Base-by-base conservation (phyloP, 2,113 vertebrate genomes). In the Carollia perspicillata region DNA sequence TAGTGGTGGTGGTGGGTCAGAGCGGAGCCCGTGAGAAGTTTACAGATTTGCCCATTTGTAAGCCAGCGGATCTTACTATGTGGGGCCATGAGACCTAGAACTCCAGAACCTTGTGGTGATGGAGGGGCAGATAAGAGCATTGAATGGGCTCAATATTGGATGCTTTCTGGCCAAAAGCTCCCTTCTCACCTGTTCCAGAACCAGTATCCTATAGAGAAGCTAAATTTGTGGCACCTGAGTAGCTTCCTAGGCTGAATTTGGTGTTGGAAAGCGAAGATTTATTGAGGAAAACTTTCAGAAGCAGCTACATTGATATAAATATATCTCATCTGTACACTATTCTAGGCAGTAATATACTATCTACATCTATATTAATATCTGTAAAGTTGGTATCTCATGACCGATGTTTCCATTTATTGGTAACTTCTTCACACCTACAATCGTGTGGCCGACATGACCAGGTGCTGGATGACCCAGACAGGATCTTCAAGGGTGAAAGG, bases 121-220 rank as follows among this genome's bases (percentile, higher is more conserved):
- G 49, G 17, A 40, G 60, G 22, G 35, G 8, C 35, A 17, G 65
- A 44, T 75, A 10, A 33, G 69, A 66, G 33, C 6, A 14, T 72
- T 14, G 1, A 16, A 11, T 2, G 3, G 10, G 7, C 22, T 51
- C 4, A 0, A 0, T 26, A 33, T 8, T 30, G 26, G 53, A 20
- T 35, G 3, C 58, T 68, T 53, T 74, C 74, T 78, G 22, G 42
- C 5, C 7, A 1, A 75, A 55, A 2, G 13, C 1, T 9, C 9
- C 89, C 22, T 53, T 35, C n/a, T 77, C 14, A 37, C 17, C 47
- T 37, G 10, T 49, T 85, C 86, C 6, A 33, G 75, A 87, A 65
- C 28, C 35, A 53, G 51, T 47, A 17, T 37, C 40, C 14, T n/a
- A 6, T 18, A 0, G 6, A 79, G 35, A 83, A 42, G 72, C 75